Evolutionary conservation across 2,113 vertebrate genomes (phyloP).

Genomic region (mouse (Mus musculus)): GRCm39 chr11:117222001-117222500

Average conservation of each 20-base stretch:
- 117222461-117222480: background rate
- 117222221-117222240: background rate
- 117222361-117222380: constrained; percentile 3
- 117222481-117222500: background rate
- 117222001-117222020: background rate
- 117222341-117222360: constrained; percentile 57
- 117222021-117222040: background rate
- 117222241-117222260: background rate
- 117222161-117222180: background rate
- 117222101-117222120: no score
- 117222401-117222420: background rate
- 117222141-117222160: background rate
- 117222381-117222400: constrained; percentile 19
- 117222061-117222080: background rate
- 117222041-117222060: background rate
- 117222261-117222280: background rate
- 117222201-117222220: background rate
- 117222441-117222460: background rate
- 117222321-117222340: constrained; percentile 63
- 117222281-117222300: constrained; percentile 10
- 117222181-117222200: background rate
- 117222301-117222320: constrained; percentile 7
- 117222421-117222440: background rate
- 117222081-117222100: background rate
- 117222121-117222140: background rate